These are phyloP conservation scores for Siphamia tubifer DNA, from an alignment of 2,113 vertebrate species.

Conservation along the genomic window DNA sequence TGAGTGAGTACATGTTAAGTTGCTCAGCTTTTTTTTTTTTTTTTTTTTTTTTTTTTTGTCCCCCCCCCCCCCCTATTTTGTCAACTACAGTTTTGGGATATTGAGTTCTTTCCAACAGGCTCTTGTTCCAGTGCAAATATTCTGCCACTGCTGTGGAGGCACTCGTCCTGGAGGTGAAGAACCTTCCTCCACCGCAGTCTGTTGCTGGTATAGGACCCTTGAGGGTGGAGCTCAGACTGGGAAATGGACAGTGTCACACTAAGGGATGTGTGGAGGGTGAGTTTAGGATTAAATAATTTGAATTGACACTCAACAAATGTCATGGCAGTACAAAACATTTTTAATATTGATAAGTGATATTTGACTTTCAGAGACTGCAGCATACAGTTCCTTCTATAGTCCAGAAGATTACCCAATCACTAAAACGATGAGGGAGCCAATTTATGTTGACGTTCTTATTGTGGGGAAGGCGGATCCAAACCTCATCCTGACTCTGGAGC, in stretches of 20 bases:
- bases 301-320: too few species aligned
- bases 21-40: not conserved
- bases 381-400: conserved; percentile 70
- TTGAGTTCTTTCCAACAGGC: conserved; percentile 21
- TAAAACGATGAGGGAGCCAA: conserved; percentile 59
- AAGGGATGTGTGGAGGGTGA: conserved; percentile 68
- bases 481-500: conserved; percentile 65
- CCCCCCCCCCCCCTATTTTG: too few species aligned
- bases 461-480: conserved; percentile 67
- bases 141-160: conserved; percentile 49
- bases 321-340: too few species aligned
- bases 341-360: too few species aligned
- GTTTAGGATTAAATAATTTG: not conserved
- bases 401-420: conserved; percentile 71
- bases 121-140: conserved; percentile 77
- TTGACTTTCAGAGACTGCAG: conserved; percentile 49
- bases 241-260: conserved; percentile 62
- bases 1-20: conserved; percentile 67
- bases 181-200: conserved; percentile 59
- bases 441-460: conserved; percentile 72
- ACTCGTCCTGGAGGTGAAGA: conserved; percentile 63
- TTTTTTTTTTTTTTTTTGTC: not conserved
- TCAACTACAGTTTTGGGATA: not conserved
- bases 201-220: conserved; percentile 68
- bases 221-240: conserved; percentile 71